Evolutionary conservation across 1,140 invertebrate genomes (phyloP).

Genomic region (Apis dorsata): DNA sequence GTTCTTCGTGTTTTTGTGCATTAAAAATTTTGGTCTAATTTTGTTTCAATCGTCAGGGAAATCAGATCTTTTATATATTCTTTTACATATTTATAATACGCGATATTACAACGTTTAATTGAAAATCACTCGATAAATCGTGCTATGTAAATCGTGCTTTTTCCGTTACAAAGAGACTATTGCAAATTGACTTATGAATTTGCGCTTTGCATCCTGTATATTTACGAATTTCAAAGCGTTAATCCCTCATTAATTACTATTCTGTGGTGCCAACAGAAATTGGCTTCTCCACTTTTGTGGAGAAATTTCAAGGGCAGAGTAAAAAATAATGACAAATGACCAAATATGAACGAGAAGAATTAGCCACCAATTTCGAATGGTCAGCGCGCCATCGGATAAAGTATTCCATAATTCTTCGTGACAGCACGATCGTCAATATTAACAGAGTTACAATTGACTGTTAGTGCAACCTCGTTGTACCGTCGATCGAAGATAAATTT

Average conservation of each 20-base stretch:
- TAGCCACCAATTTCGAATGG: background rate
- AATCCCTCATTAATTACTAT: background rate
- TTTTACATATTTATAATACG: too few species aligned
- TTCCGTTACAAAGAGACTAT: too few species aligned
- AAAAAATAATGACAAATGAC: background rate
- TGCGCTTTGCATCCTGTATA: too few species aligned
- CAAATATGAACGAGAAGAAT: background rate
- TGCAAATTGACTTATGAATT: too few species aligned
- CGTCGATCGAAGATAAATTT: conserved; percentile 33
- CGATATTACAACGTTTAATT: too few species aligned
- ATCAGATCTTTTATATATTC: too few species aligned
- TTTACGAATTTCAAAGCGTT: background rate
- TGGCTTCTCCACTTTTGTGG: background rate
- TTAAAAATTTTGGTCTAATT: too few species aligned
- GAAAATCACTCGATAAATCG: too few species aligned
- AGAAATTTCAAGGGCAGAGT: background rate
- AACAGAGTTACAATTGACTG: conserved; percentile 38
- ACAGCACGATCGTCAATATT: conserved; percentile 40
- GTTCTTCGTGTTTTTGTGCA: too few species aligned
- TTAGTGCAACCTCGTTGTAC: conserved; percentile 7
- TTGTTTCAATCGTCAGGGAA: too few species aligned
- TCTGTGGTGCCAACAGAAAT: too few species aligned
- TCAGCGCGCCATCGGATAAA: background rate
- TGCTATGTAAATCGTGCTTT: too few species aligned
- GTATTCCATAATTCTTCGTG: conserved; percentile 16